These are phyloP conservation scores for Escarpia spicata DNA, from an alignment of 2,888 invertebrate genomes.

Conservation along the genomic window DNA sequence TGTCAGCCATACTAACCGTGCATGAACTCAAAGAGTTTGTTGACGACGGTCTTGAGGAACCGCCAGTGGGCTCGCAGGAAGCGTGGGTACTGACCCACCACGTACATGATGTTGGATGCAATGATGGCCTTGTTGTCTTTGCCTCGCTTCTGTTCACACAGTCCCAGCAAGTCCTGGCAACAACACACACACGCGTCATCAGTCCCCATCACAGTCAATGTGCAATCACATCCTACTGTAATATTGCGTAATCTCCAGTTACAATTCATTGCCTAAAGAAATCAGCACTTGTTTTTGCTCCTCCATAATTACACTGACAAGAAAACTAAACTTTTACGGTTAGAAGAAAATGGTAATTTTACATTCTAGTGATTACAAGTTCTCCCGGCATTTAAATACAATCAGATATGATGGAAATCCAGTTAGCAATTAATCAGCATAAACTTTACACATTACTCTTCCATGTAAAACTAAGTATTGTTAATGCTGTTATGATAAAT, in stretches of 20 bases:
- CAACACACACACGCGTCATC: background rate
- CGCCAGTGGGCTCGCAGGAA: conserved; percentile 99
- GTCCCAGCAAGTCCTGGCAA: conserved; percentile 83
- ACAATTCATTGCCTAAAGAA: background rate
- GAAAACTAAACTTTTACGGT: background rate
- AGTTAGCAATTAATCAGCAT: too few relatives aligned
- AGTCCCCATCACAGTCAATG: background rate
- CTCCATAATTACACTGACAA: background rate
- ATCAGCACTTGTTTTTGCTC: background rate
- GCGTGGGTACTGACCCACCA: conserved; percentile 98
- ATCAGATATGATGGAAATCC: too few relatives aligned
- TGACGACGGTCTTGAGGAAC: conserved; percentile 99
- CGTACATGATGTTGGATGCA: conserved; percentile 99
- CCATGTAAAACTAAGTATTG: too few relatives aligned
- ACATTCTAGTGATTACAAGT: too few relatives aligned
- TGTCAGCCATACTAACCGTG: conserved; percentile 71
- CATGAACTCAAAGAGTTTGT: conserved; percentile 99
- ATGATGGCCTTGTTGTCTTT: conserved; percentile 99
- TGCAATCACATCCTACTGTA: background rate
- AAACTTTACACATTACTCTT: too few relatives aligned
- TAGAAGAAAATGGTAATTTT: background rate
- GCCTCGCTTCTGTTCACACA: conserved; percentile 94
- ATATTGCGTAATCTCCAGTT: background rate
- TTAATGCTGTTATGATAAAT: too few relatives aligned
- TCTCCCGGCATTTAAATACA: too few relatives aligned